phyloP scores from a whole-genome alignment of 2,888 invertebrate species.

The Ornithoptera alexandrae region DNA sequence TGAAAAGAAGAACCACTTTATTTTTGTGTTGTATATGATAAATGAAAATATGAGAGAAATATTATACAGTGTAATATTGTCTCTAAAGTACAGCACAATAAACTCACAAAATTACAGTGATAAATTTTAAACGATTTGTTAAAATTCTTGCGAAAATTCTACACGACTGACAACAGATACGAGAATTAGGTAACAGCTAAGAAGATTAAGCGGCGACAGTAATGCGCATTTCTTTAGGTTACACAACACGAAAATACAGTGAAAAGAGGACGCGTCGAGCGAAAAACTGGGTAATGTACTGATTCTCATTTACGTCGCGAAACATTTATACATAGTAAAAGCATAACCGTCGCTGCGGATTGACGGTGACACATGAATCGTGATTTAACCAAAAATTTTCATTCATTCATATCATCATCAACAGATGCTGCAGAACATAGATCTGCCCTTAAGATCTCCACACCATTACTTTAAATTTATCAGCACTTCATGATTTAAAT shows the following conservation, averaged over 20 bases:
- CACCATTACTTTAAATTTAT: not conserved
- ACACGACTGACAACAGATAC: not conserved
- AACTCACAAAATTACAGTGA: not conserved
- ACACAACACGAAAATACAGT: constrained; percentile 31
- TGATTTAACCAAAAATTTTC: not conserved
- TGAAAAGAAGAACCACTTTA: no score
- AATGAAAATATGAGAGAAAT: no score
- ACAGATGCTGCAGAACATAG: no score
- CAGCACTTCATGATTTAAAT: not conserved
- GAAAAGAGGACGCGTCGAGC: constrained; percentile 36
- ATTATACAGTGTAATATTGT: no score
- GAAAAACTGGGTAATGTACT: constrained; percentile 43
- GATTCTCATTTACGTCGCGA: constrained; percentile 38
- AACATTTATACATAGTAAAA: constrained; percentile 23
- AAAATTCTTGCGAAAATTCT: not conserved
- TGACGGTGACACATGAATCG: not conserved
- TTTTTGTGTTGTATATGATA: no score
- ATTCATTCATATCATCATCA: not conserved
- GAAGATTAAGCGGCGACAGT: constrained; percentile 8
- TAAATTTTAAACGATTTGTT: not conserved
- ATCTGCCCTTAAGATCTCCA: no score
- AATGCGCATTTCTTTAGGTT: constrained; percentile 23
- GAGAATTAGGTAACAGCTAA: constrained; percentile 5
- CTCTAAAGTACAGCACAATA: no score
- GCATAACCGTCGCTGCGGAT: not conserved